Conservation (phyloP, 2,797 vertebrate species). For the Hirundo rustica region DNA sequence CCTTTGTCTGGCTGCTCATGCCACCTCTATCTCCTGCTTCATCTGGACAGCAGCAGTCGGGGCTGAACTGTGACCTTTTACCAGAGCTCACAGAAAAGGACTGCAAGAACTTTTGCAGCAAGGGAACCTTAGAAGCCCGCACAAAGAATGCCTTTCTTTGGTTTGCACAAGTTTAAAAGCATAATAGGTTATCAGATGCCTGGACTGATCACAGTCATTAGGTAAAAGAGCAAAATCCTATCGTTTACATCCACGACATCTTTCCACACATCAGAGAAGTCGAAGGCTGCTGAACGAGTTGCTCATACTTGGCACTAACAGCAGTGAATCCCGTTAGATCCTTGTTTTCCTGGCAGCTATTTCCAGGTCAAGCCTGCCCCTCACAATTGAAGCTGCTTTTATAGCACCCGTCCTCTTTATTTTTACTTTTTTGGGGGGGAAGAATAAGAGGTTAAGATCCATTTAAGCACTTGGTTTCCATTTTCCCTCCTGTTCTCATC, state of each 20-base stretch:
- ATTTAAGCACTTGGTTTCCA: background rate
- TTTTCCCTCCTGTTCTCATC: background rate
- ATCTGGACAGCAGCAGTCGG: background rate
- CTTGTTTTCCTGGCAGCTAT: background rate
- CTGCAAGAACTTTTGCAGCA: background rate
- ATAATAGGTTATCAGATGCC: background rate
- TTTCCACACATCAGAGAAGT: background rate
- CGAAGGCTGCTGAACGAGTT: background rate
- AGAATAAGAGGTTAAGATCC: background rate
- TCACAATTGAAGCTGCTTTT: background rate
- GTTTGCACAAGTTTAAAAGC: background rate
- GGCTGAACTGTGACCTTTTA: background rate
- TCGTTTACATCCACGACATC: rapidly evolving
- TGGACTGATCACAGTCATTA: background rate
- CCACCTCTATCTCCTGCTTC: background rate
- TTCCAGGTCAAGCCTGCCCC: background rate
- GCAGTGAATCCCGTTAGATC: background rate
- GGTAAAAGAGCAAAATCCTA: background rate
- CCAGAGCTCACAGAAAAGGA: background rate
- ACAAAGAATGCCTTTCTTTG: background rate
- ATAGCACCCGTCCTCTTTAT: background rate
- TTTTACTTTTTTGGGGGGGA: background rate
- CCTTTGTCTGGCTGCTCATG: background rate
- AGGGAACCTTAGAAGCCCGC: background rate
- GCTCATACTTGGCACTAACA: background rate